These are phyloP conservation scores for Babylonia areolata DNA, from an alignment of 1,140 invertebrate genomes.

Conservation along the genomic window DNA sequence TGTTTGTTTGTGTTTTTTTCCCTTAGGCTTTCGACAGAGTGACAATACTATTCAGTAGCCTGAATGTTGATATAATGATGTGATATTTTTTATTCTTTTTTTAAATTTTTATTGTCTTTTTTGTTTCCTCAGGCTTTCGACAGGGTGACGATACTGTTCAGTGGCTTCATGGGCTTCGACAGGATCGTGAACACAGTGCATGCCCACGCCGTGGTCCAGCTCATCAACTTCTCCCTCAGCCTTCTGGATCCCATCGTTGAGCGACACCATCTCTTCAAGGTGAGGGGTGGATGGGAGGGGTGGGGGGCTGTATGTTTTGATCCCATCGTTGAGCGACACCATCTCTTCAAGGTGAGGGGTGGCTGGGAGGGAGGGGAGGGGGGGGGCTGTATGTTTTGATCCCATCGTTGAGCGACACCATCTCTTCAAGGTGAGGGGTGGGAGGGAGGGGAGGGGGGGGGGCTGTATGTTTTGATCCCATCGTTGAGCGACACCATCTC, in stretches of 20 bases:
- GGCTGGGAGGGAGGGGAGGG: no score
- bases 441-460: neutral
- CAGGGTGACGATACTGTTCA: conserved; percentile 77
- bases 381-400: no score
- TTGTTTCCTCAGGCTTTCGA: conserved; percentile 73
- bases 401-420: no score
- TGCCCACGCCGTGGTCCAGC: conserved; percentile 66
- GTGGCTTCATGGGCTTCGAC: conserved; percentile 69
- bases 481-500: no score
- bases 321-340: neutral
- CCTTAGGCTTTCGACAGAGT: neutral
- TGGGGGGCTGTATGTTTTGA: neutral
- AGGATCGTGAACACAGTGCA: conserved; percentile 64
- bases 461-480: no score
- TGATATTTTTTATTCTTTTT: neutral
- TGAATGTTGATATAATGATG: neutral
- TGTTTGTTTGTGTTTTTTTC: no score
- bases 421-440: no score
- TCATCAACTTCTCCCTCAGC: conserved; percentile 77
- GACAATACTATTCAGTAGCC: neutral
- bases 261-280: conserved; percentile 91
- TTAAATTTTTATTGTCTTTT: no score
- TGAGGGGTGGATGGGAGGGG: conserved; percentile 30
- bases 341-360: no score
- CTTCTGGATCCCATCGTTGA: conserved; percentile 94